phyloP scores from a whole-genome alignment of 2,797 vertebrate species.

The Catostomus latipinnis region DNA sequence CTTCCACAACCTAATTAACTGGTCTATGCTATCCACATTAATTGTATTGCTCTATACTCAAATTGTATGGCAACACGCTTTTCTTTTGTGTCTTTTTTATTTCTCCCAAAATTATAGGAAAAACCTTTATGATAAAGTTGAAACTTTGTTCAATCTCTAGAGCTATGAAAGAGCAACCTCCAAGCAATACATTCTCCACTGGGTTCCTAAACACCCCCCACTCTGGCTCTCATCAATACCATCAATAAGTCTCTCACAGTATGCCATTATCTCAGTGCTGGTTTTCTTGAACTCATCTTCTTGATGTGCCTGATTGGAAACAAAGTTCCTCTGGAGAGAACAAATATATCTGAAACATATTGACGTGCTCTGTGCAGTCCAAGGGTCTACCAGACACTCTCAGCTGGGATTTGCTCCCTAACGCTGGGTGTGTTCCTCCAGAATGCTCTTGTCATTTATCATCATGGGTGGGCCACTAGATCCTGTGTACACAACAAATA shows the following conservation, averaged over 20 bases:
- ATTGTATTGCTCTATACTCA: too few relatives aligned
- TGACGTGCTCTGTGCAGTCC: conserved; percentile 6
- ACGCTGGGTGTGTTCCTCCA: conserved; percentile 43
- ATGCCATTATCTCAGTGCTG: conserved; percentile 46
- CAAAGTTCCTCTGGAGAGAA: conserved; percentile 14
- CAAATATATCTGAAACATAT: conserved; percentile 11
- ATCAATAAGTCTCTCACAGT: conserved; percentile 40
- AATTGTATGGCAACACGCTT: too few relatives aligned
- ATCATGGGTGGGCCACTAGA: conserved; percentile 30
- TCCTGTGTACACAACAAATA: conserved; percentile 57
- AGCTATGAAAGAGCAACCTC: conserved; percentile 3
- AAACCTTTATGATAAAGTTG: not conserved
- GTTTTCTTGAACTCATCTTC: conserved; percentile 46
- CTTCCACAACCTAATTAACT: too few relatives aligned
- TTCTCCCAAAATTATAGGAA: not conserved
- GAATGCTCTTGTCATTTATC: conserved; percentile 48
- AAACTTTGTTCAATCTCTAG: not conserved
- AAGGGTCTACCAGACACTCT: conserved; percentile 18
- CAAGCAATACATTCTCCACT: not conserved
- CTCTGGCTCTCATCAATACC: conserved; percentile 46
- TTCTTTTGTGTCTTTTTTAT: too few relatives aligned
- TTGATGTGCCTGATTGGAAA: conserved; percentile 46
- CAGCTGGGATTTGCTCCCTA: not conserved
- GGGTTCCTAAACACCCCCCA: not conserved
- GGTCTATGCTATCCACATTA: too few relatives aligned